Conservation (phyloP, 2,888 invertebrate genomes). For the Coelogynopora nodosa region DNA sequence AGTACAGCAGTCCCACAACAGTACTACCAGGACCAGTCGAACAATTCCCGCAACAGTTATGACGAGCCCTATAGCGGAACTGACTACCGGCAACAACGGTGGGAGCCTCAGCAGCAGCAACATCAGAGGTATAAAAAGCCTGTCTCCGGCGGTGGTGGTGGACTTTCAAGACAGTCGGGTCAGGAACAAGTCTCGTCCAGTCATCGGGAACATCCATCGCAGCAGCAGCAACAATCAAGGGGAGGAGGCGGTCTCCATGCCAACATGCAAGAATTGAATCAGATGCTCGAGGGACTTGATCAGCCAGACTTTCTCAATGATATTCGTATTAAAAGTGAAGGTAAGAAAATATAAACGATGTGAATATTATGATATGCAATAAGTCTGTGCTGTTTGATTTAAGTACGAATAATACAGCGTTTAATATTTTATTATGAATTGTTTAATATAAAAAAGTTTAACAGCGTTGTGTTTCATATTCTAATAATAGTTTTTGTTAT, state of each 20-base stretch:
- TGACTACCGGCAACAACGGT: background rate
- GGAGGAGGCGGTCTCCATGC: background rate
- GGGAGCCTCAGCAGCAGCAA: background rate
- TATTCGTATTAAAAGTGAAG: background rate
- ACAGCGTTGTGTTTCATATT: too few species aligned
- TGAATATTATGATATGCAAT: too few species aligned
- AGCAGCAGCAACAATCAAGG: background rate
- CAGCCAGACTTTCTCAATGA: background rate
- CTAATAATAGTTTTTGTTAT: too few species aligned
- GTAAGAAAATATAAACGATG: background rate
- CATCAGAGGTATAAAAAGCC: background rate
- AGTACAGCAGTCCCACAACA: background rate
- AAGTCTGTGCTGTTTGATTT: too few species aligned
- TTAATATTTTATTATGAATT: too few species aligned
- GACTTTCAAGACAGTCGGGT: background rate
- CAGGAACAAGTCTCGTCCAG: too few species aligned
- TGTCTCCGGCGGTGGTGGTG: background rate
- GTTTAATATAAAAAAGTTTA: too few species aligned
- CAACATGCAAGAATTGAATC: constrained; percentile 14
- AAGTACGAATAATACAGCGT: too few species aligned
- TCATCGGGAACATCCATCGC: background rate
- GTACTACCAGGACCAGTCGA: background rate
- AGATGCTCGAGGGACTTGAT: background rate
- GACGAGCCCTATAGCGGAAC: background rate
- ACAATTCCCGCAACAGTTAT: constrained; percentile 1